Base-by-base conservation (phyloP, 1,140 invertebrate genomes). In the Nomia melanderi region DNA sequence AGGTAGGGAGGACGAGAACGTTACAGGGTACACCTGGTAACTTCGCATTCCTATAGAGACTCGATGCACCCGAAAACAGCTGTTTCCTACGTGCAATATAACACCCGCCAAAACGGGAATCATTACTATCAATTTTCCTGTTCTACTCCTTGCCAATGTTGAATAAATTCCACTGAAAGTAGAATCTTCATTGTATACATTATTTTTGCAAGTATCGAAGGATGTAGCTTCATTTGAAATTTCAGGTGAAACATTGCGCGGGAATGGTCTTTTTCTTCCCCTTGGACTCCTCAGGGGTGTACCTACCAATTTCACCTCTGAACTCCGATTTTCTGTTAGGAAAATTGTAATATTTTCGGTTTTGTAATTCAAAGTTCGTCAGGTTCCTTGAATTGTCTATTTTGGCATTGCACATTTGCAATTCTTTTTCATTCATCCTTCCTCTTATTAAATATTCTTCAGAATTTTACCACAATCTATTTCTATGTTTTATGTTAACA, bases 11-110 rank as follows among this genome's bases (percentile, higher is more conserved):
- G 71, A 29, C 73, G 47, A 36, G 60, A 59, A 79, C 64, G 60
- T 83, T 78, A 39, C 31, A 29, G 79, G 78, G 79, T 86, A 81
- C 87, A 87, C 83, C 85, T 86, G 87, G 87, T 86, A 82, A 85
- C 82, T 82, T 72, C 50, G 77, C 78, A 85, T 81, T 77, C 85
- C 86, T 78, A 82, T 79, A 72, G 84, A 85, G 86, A 84, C 78
- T 71, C 88, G 73, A 85, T 79, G 77, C 79, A 81, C 79, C 82
- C 73, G 81, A 70, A 83, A 83, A 59, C 87, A 88, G 87, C 87
- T 88, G 87, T 75, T 65, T 79, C 77, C 29, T 9, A n/a, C 54
- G 20, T 33, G 56, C 56, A 33, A 31, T 31, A 4, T 29, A 33
- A 59, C 36, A 70, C 39, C 44, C 39, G 31, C 31, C 56, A 33